Evolutionary conservation across 2,888 invertebrate genomes (phyloP).

Genomic region (Eretmocerus hayati): DNA sequence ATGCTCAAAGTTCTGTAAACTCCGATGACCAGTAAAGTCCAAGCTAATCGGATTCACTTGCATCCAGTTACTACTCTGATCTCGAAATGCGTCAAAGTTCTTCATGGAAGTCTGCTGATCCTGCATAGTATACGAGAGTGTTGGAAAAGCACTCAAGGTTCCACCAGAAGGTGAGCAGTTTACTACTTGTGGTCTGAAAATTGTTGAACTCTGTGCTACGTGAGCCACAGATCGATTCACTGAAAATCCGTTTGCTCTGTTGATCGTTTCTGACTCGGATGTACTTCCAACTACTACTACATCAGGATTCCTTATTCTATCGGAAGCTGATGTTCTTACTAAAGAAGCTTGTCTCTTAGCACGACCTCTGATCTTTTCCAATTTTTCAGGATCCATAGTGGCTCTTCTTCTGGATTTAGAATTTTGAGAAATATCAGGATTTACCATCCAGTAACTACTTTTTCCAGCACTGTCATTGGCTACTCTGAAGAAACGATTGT

Average conservation of each 20-base stretch:
- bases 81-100: too few relatives aligned
- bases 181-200: neutral
- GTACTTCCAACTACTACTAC: too few relatives aligned
- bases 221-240: neutral
- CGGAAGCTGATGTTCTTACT: neutral
- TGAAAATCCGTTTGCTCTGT: neutral
- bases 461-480: constrained; percentile 3
- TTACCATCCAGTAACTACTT: constrained; percentile 7
- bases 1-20: too few relatives aligned
- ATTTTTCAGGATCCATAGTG: constrained; percentile 3
- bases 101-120: too few relatives aligned
- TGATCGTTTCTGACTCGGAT: too few relatives aligned
- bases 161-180: neutral
- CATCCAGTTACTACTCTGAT: too few relatives aligned
- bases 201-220: neutral
- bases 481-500: constrained; percentile 6
- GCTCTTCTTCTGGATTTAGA: constrained; percentile 1
- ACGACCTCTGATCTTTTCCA: neutral
- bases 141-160: neutral
- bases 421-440: neutral
- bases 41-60: too few relatives aligned
- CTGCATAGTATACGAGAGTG: too few relatives aligned
- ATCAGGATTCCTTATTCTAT: neutral
- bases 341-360: neutral
- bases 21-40: too few relatives aligned